Evolutionary conservation across 2,797 vertebrate species (phyloP).

Genomic region (Neosilurus mollespiculum): DNA sequence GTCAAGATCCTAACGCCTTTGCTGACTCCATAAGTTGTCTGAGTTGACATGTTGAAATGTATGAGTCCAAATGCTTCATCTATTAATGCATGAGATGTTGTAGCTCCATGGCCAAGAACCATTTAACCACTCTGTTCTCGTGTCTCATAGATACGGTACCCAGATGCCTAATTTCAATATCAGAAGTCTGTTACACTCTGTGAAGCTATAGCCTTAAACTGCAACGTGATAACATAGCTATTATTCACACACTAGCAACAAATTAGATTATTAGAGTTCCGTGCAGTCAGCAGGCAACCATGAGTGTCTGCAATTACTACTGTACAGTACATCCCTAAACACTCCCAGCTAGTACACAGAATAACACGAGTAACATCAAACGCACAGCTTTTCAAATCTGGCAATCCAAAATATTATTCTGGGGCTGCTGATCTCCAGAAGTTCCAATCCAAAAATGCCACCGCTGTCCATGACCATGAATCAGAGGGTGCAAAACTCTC

Average conservation of each 20-base stretch:
- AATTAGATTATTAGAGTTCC: not conserved
- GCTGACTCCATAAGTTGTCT: constrained; percentile 70
- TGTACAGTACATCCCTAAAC: not conserved
- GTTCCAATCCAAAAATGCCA: not conserved
- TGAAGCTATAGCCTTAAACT: not conserved
- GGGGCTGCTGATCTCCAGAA: not conserved
- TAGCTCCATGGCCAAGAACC: not conserved
- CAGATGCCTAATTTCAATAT: not conserved
- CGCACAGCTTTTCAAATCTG: not conserved
- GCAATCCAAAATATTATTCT: not conserved
- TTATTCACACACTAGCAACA: not conserved
- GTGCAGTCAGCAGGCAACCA: not conserved
- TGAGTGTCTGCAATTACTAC: not conserved
- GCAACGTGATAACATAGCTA: not conserved
- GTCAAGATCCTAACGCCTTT: constrained; percentile 58
- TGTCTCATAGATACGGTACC: not conserved
- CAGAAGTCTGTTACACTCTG: not conserved
- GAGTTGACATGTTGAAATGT: constrained; percentile 62
- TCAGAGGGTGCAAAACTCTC: not conserved
- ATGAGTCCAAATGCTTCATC: constrained; percentile 49
- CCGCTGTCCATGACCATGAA: not conserved
- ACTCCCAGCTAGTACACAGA: not conserved
- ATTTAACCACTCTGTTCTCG: constrained; percentile 3
- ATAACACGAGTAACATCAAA: not conserved
- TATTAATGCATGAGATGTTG: constrained; percentile 48